Evolutionary conservation across 2,888 invertebrate genomes (phyloP).

Genomic region (Nycteola revayana): DNA sequence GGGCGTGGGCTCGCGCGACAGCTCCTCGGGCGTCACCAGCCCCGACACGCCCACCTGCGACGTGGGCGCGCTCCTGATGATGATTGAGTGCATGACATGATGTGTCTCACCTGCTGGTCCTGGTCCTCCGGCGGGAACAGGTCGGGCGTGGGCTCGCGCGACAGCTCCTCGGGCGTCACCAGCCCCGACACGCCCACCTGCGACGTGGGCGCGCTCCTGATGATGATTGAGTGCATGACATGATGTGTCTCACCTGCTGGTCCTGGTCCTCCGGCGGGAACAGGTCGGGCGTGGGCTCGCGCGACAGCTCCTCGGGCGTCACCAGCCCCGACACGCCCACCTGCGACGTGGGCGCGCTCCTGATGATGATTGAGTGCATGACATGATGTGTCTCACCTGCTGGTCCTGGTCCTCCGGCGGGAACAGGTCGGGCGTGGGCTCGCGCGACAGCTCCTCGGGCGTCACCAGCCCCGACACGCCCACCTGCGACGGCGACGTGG

Average conservation of each 20-base stretch:
- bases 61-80: too few species aligned
- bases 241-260: constrained; percentile 49
- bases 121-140: constrained; percentile 85
- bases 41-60: too few species aligned
- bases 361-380: too few species aligned
- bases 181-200: constrained; percentile 93
- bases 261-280: constrained; percentile 83
- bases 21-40: too few species aligned
- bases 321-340: constrained; percentile 92
- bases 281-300: constrained; percentile 96
- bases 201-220: constrained; percentile 96
- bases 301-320: constrained; percentile 92
- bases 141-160: constrained; percentile 95
- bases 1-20: too few species aligned
- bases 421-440: constrained; percentile 95
- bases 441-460: constrained; percentile 92
- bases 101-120: constrained; percentile 58
- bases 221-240: too few species aligned
- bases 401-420: constrained; percentile 78
- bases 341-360: constrained; percentile 97
- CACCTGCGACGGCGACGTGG: constrained; percentile 90
- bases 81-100: too few species aligned
- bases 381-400: constrained; percentile 43
- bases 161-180: constrained; percentile 92
- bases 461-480: constrained; percentile 92